A percentile compares a stretch with the other conserved stretches of the same genome.
Conservation (phyloP, 2,888 invertebrate genomes). For the Diachrysia chrysitis region DNA sequence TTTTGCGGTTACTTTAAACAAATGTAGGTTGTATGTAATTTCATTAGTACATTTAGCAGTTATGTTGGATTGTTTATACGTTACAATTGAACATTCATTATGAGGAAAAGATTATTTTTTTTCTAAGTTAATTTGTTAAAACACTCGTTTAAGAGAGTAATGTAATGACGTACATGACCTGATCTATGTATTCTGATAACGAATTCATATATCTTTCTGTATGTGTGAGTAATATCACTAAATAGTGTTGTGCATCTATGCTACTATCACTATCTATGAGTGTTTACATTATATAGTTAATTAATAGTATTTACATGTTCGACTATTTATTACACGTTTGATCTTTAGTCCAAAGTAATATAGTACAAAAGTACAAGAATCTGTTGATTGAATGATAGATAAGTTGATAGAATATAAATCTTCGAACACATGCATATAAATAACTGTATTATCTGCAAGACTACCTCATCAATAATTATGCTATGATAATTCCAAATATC, state of each 20-base stretch:
- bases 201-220: conserved; percentile 13
- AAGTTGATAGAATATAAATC: background rate
- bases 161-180: conserved; percentile 35
- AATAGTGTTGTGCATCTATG: conserved; percentile 23
- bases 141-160: no score
- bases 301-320: conserved; percentile 36
- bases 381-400: background rate
- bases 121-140: background rate
- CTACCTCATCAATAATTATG: no score
- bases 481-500: no score
- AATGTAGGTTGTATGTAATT: no score
- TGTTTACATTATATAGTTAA: conserved; percentile 35
- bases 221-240: conserved; percentile 19
- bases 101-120: background rate
- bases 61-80: no score
- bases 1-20: background rate
- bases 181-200: conserved; percentile 21
- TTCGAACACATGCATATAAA: no score
- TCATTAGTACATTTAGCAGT: no score
- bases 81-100: background rate
- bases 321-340: conserved; percentile 35
- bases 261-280: conserved; percentile 21
- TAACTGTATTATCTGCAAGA: no score
- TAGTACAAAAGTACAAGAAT: conserved; percentile 4
- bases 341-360: conserved; percentile 28